Evolutionary conservation across 2,888 invertebrate genomes (phyloP), one percentile per base, ranked within the genome.

Genomic region (Conistra vaccinii): DNA sequence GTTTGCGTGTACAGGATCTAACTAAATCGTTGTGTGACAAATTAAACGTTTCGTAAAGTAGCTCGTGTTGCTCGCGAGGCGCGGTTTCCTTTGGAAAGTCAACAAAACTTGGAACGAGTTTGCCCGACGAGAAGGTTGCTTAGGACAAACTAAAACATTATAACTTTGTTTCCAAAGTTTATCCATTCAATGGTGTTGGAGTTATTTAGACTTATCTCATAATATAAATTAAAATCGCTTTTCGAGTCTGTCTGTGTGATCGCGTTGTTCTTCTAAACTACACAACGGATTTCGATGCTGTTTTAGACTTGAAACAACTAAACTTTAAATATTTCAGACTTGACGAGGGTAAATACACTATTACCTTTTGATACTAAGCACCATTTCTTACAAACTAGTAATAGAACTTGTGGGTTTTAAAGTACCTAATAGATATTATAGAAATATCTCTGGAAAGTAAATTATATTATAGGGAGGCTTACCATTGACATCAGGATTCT

Each of bases 401-500:
- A 29, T 17, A 7, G 1, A 1, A 17, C 17, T 17, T 55, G n/a
- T n/a, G 53, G 4, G n/a, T 53, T n/a, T 9, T 51, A 51, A 51
- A 51, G 23, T 51, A 48, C 6, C 2, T 45, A 20, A 51, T 51
- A n/a, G 53, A n/a, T 53, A 53, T 51, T n/a, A 53, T 55, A 26
- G 26, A 55, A 55, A 55, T 55, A 55, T 55, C 14, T 55, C 14
- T 26, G 55, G 26, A 26, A 14, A 26, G 26, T 55, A 26, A 26
- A 26, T n/a, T n/a, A n/a, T n/a, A n/a, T n/a, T 51, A 26, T 14
- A 57, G 9, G 29, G 1, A 57, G 1, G 6, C 91, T 90, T 80
- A 95, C 96, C 94, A 87, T 57, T 89, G 0, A 91, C 39, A 76
- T 95, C 89, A 20, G 96, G 96, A 35, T 92, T 88, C 23, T 91